Percentiles rank a stretch among this genome's conserved stretches.
These are phyloP conservation scores for Antheraea yamamai DNA, from an alignment of 2,888 invertebrate genomes.

Conservation along the genomic window DNA sequence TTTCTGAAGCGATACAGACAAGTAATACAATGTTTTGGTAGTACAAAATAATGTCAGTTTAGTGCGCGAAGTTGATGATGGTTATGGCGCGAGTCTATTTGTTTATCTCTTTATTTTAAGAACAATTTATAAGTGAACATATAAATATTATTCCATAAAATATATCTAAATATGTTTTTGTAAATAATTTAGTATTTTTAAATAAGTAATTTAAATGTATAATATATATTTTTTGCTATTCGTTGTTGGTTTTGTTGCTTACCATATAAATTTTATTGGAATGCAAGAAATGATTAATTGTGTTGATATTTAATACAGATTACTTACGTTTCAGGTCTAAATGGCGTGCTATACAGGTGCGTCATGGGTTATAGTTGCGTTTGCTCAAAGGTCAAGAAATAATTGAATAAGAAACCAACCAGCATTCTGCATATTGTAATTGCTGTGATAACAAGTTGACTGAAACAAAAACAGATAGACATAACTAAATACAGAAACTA, in stretches of 20 bases:
- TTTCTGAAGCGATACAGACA: slow-evolving; percentile 35
- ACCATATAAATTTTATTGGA: neutral
- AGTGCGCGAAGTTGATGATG: slow-evolving; percentile 71
- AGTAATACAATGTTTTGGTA: slow-evolving; percentile 32
- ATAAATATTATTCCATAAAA: slow-evolving; percentile 40
- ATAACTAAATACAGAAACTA: slow-evolving; percentile 29
- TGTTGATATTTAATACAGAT: slow-evolving; percentile 38
- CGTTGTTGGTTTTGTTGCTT: neutral
- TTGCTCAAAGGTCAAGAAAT: slow-evolving; percentile 46
- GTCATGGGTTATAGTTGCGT: slow-evolving; percentile 51
- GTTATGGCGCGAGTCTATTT: slow-evolving; percentile 58
- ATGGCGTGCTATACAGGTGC: slow-evolving; percentile 52
- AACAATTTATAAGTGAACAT: slow-evolving; percentile 55
- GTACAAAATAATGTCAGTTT: slow-evolving; percentile 53
- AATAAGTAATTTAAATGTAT: neutral
- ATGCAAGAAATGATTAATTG: slow-evolving; percentile 14
- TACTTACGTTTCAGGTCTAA: slow-evolving; percentile 62
- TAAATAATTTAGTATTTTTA: neutral
- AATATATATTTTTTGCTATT: neutral
- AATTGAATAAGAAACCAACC: slow-evolving; percentile 37
- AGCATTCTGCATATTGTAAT: slow-evolving; percentile 35
- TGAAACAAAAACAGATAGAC: slow-evolving; percentile 26
- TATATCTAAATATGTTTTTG: slow-evolving; percentile 27
- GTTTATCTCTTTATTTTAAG: slow-evolving; percentile 63
- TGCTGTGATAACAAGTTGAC: slow-evolving; percentile 41